Conservation (phyloP, 30 jellyfish, hydroid and myxozoan species). For the Phacellophora camtschatica region DNA sequence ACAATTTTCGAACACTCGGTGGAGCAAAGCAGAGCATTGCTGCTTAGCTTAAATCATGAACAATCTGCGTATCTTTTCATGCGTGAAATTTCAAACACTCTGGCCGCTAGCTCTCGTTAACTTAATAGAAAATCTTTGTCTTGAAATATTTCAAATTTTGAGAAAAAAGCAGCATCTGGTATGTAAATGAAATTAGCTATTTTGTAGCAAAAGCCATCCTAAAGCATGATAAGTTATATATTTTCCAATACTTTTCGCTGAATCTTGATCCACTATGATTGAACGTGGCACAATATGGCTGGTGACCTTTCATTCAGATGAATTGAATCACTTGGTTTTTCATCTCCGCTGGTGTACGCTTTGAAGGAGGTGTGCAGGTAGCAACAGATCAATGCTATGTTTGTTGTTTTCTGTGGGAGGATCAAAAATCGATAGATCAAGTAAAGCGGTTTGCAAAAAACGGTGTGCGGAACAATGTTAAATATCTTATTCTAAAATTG, state of each 20-base stretch:
- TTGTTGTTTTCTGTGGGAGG: conserved; percentile 31
- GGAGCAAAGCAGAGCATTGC: conserved; percentile 78
- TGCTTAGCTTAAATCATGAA: conserved; percentile 20
- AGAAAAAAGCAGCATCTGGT: no score
- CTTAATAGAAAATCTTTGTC: no score
- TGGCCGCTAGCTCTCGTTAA: not conserved
- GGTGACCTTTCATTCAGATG: conserved; percentile 65
- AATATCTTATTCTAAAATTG: no score
- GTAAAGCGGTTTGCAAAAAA: conserved; percentile 32
- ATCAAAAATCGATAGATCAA: conserved; percentile 71
- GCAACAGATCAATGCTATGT: conserved; percentile 44
- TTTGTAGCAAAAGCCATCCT: no score
- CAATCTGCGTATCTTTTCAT: conserved; percentile 11
- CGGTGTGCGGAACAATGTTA: no score
- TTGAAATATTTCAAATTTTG: no score
- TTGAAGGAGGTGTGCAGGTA: conserved; percentile 39
- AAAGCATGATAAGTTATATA: no score
- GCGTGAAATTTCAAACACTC: conserved; percentile 36
- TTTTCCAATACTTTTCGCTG: no score
- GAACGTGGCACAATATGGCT: conserved; percentile 75
- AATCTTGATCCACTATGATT: conserved; percentile 7
- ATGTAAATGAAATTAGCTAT: no score
- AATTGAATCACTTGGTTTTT: conserved; percentile 53
- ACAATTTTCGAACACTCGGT: conserved; percentile 65
- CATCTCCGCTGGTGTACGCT: conserved; percentile 60